Conservation (phyloP, 2,888 invertebrate species). For the Ectobius pallidus region DNA sequence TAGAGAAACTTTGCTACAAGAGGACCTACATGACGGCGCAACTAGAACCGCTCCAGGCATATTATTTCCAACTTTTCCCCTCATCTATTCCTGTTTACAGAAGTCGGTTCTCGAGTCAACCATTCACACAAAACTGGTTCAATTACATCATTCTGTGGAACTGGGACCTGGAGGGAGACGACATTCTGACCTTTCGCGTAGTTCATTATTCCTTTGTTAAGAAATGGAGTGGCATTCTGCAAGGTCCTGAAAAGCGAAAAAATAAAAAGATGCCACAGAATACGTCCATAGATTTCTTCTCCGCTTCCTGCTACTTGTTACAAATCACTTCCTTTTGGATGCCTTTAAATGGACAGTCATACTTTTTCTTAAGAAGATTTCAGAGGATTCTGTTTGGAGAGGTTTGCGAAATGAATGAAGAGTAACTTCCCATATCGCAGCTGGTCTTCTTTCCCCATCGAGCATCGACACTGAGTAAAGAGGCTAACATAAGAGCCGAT, state of each 20-base stretch:
- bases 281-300: neutral
- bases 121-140: conserved; percentile 22
- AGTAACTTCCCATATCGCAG: neutral
- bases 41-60: neutral
- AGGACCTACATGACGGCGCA: no score
- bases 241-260: neutral
- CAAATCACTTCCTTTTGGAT: conserved; percentile 27
- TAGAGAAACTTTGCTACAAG: neutral
- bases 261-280: neutral
- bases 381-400: neutral
- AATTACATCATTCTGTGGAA: conserved; percentile 28
- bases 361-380: neutral
- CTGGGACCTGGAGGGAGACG: neutral
- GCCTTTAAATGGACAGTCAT: neutral
- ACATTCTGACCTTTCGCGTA: conserved; percentile 12
- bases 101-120: neutral
- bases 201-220: conserved; percentile 36
- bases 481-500: neutral
- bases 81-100: neutral
- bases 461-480: neutral
- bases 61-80: neutral
- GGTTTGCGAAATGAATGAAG: neutral
- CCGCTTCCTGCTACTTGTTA: conserved; percentile 29
- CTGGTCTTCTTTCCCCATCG: neutral
- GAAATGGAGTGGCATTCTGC: conserved; percentile 15